Conservation (phyloP, 1,140 invertebrate genomes). For the Bradysia coprophila region DNA sequence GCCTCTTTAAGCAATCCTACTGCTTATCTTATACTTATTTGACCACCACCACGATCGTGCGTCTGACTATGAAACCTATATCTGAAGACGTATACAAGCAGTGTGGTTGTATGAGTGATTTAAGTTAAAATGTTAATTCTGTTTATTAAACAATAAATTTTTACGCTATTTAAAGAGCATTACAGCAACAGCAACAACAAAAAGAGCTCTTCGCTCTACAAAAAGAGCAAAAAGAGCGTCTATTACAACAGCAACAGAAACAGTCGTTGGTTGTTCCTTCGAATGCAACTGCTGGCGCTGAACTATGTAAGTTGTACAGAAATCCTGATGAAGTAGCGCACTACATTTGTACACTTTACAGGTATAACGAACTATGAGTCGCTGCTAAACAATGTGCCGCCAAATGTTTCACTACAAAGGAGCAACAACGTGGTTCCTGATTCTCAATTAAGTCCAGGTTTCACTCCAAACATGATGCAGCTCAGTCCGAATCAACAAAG, state of each 20-base stretch:
- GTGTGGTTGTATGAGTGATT: no score
- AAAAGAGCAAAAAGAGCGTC: constrained; percentile 32
- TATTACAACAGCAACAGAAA: constrained; percentile 48
- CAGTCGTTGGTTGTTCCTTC: constrained; percentile 46
- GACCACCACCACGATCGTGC: not conserved
- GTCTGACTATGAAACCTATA: no score
- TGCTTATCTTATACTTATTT: no score
- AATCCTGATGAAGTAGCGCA: not conserved
- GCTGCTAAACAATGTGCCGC: constrained; percentile 59
- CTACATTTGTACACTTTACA: constrained; percentile 24
- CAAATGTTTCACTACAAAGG: constrained; percentile 54
- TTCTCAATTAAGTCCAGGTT: constrained; percentile 49
- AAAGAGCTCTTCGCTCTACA: constrained; percentile 11
- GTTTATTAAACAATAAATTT: no score
- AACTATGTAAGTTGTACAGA: constrained; percentile 11
- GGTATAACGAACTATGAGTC: constrained; percentile 56
- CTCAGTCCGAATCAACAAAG: constrained; percentile 19
- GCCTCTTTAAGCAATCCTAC: no score
- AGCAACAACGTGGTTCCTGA: constrained; percentile 45
- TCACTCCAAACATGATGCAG: constrained; percentile 23
- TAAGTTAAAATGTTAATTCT: no score
- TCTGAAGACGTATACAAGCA: no score
- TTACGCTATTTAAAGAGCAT: no score
- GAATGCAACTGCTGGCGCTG: constrained; percentile 37
- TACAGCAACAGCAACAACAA: constrained; percentile 24